Conservation (phyloP, 1,140 invertebrate genomes). For the Euura lappo region DNA sequence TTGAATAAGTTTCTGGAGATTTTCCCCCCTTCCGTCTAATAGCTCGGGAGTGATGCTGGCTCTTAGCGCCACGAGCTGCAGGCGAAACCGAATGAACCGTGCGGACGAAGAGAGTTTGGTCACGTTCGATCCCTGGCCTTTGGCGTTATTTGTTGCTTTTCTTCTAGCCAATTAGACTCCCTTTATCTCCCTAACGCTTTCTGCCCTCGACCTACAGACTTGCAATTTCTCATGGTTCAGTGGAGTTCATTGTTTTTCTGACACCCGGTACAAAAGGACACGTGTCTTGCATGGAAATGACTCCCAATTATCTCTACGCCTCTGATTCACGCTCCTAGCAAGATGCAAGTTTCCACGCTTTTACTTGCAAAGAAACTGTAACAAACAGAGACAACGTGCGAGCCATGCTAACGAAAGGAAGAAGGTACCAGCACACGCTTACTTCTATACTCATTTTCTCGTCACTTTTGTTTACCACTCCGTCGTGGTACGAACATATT, state of each 20-base stretch:
- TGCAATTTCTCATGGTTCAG: slow-evolving; percentile 4
- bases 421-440: neutral
- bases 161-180: neutral
- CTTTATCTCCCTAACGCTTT: slow-evolving; percentile 6
- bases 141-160: neutral
- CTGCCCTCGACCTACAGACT: neutral
- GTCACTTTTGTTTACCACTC: neutral
- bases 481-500: slow-evolving; percentile 3
- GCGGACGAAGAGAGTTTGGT: neutral
- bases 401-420: neutral
- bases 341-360: slow-evolving; percentile 11
- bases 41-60: neutral
- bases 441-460: neutral
- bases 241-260: neutral
- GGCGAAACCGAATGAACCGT: neutral
- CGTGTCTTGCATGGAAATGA: neutral
- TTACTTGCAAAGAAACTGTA: neutral
- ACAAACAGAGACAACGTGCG: slow-evolving; percentile 1
- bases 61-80: neutral
- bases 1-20: neutral
- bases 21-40: neutral
- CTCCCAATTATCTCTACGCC: slow-evolving; percentile 11
- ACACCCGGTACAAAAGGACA: neutral
- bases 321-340: neutral
- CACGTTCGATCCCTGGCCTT: neutral